These are phyloP conservation scores for Steinernema hermaphroditum DNA, from an alignment of 2,888 invertebrate genomes.

Conservation along the genomic window DNA sequence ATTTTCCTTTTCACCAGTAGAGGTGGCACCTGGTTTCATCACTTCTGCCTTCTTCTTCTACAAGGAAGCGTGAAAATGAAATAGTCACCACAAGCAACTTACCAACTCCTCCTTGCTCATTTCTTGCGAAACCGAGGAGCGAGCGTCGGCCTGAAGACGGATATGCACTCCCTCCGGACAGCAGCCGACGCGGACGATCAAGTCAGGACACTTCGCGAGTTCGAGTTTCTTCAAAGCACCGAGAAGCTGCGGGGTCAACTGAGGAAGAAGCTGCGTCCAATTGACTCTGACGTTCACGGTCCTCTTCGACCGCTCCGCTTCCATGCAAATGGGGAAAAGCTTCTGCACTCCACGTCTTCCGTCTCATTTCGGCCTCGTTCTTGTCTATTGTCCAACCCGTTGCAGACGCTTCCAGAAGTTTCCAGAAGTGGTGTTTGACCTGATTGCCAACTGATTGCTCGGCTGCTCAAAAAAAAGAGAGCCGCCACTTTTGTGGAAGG, in stretches of 20 bases:
- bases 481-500: no score
- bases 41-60: neutral
- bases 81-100: neutral
- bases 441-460: no score
- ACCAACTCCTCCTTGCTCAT: neutral
- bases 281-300: constrained; percentile 11
- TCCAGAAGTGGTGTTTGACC: no score
- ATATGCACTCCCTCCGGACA: constrained; percentile 8
- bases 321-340: neutral
- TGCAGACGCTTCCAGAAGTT: no score
- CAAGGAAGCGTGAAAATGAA: neutral
- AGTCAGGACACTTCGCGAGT: neutral
- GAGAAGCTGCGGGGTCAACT: constrained; percentile 9
- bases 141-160: neutral
- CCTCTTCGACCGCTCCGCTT: constrained; percentile 5
- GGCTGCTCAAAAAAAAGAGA: no score
- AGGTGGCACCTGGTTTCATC: no score
- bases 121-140: neutral
- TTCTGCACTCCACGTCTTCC: no score
- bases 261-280: constrained; percentile 14
- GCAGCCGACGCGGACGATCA: constrained; percentile 10
- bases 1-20: no score
- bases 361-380: no score
- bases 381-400: no score
- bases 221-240: neutral